Evolutionary conservation across 2,113 vertebrate species (phyloP).

Genomic region (Hippoglossus stenolepis): DNA sequence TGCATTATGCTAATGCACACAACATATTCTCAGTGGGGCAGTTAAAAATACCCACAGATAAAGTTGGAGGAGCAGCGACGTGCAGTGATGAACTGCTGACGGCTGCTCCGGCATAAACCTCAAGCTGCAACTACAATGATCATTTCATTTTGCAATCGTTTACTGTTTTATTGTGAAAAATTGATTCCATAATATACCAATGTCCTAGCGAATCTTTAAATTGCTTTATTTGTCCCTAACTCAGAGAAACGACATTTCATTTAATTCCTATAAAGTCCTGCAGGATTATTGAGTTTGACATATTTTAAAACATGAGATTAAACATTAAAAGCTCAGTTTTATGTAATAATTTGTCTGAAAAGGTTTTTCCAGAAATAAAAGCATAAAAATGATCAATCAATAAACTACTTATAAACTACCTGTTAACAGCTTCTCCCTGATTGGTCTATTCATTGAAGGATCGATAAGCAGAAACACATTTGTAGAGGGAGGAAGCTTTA

Average conservation of each 20-base stretch:
- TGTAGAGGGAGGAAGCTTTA: no score
- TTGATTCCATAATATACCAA: no score
- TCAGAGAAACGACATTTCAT: no score
- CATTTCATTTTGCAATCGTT: no score
- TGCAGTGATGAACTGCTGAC: conserved; percentile 1
- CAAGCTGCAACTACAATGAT: no score
- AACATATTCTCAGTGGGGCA: conserved; percentile 24
- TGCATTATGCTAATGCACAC: conserved; percentile 66
- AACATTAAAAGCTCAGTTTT: no score
- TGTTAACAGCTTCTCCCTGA: background rate
- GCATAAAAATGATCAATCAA: background rate
- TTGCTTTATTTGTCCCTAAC: background rate
- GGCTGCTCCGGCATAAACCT: background rate
- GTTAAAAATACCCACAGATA: conserved; percentile 59
- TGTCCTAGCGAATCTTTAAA: background rate
- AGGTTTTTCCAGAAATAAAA: background rate
- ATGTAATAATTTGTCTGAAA: background rate
- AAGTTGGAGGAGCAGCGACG: background rate
- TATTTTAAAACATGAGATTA: no score
- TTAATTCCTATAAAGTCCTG: no score
- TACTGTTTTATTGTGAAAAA: no score
- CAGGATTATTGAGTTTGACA: no score
- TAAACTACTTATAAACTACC: background rate
- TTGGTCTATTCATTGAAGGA: background rate
- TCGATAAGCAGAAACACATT: no score